Percentiles rank a stretch among this genome's conserved stretches.
Evolutionary conservation across 92 coral and sea anemone species (phyloP).

Genomic region (Chrysogorgia sp.): DNA sequence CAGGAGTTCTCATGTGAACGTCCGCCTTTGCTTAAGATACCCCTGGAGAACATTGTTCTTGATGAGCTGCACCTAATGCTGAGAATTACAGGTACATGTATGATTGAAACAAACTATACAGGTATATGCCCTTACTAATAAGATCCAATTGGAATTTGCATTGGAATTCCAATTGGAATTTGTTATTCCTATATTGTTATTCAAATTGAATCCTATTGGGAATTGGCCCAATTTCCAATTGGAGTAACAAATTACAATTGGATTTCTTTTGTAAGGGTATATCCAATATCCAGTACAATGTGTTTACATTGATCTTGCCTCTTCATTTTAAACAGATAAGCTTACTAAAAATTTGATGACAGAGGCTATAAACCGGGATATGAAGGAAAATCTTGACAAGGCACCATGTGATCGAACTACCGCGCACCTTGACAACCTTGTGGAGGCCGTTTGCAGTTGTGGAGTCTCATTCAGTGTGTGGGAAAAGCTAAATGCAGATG

Average conservation of each 20-base stretch:
- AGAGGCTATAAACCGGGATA: conserved; percentile 62
- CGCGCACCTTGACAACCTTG: conserved; percentile 47
- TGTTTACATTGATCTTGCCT: no score
- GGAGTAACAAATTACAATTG: not conserved
- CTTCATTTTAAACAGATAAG: conserved; percentile 45
- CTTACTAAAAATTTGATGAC: conserved; percentile 54
- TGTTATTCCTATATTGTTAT: no score
- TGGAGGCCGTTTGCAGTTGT: conserved; percentile 62
- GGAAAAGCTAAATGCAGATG: conserved; percentile 73
- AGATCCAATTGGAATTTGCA: no score
- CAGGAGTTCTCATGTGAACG: conserved; percentile 43
- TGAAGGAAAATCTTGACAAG: conserved; percentile 58
- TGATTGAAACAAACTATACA: no score
- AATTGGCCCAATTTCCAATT: not conserved
- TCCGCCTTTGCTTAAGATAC: conserved; percentile 55
- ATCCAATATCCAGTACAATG: not conserved
- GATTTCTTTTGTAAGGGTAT: not conserved
- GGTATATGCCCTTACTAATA: no score
- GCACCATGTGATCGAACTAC: conserved; percentile 57
- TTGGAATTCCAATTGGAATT: no score
- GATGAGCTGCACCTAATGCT: conserved; percentile 67
- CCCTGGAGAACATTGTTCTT: conserved; percentile 56
- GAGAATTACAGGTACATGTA: conserved; percentile 35
- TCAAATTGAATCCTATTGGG: no score
- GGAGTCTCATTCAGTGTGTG: no score